Conservation (phyloP, 2,113 vertebrate genomes). For the Python bivittatus region DNA sequence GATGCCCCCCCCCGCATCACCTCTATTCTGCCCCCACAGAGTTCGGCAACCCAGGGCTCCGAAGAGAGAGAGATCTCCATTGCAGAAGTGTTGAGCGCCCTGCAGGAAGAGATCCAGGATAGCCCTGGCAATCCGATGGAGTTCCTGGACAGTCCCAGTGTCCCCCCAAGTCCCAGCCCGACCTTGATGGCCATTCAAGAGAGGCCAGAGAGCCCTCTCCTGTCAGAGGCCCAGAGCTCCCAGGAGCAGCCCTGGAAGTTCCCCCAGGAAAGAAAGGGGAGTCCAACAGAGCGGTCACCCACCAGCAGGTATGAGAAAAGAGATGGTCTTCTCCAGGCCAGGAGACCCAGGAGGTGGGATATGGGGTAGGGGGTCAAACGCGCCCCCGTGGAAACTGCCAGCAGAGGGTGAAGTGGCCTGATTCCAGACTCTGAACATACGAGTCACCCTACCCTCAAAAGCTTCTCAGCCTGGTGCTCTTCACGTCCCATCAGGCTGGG, state of each 20-base stretch:
- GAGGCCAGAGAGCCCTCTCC: not conserved
- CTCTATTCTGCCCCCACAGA: not conserved
- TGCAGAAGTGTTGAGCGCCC: not conserved
- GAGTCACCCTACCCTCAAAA: too few relatives aligned
- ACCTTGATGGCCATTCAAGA: not conserved
- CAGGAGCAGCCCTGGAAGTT: not conserved
- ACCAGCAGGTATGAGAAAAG: not conserved
- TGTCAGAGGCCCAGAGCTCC: not conserved
- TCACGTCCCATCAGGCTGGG: too few relatives aligned
- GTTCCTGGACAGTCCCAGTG: not conserved
- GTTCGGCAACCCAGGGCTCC: not conserved
- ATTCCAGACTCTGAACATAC: too few relatives aligned
- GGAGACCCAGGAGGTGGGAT: too few relatives aligned
- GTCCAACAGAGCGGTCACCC: accelerated
- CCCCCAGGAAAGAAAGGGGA: not conserved
- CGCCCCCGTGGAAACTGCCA: too few relatives aligned
- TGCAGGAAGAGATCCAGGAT: not conserved
- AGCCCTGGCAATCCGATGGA: not conserved
- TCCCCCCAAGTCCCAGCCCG: not conserved
- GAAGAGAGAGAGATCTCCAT: not conserved
- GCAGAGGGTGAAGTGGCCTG: not conserved
- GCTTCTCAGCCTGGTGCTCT: too few relatives aligned
- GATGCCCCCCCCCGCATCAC: not conserved
- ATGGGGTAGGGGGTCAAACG: not conserved
- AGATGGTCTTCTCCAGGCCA: not conserved